Evolutionary conservation across 2,888 invertebrate species (phyloP).

Genomic region (Macaria notata): DNA sequence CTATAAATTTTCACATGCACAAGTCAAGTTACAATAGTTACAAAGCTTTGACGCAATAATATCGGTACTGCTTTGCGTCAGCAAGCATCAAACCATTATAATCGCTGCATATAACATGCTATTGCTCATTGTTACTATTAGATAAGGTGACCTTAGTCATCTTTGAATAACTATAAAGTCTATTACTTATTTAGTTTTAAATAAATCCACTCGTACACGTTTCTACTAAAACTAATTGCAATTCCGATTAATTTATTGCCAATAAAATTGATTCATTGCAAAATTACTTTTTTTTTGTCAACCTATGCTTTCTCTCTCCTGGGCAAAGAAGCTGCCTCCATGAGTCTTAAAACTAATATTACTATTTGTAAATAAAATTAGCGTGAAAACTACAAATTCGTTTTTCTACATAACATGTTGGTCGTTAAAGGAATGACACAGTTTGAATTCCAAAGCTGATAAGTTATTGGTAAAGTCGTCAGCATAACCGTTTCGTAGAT

Average conservation of each 20-base stretch:
- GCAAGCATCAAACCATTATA: conserved; percentile 19
- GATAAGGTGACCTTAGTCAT: conserved; percentile 53
- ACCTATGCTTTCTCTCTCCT: too few relatives aligned
- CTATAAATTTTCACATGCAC: too few relatives aligned
- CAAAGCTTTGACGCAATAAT: conserved; percentile 15
- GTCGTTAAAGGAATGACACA: conserved; percentile 20
- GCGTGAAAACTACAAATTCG: not conserved
- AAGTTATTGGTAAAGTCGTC: conserved; percentile 32
- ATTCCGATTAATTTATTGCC: not conserved
- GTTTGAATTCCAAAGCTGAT: conserved; percentile 31
- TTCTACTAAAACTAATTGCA: not conserved
- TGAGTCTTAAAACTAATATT: too few relatives aligned
- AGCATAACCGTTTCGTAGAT: conserved; percentile 37
- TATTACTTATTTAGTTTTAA: conserved; percentile 10
- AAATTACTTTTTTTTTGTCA: not conserved
- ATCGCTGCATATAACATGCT: conserved; percentile 24
- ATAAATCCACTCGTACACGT: too few relatives aligned
- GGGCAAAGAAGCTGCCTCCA: too few relatives aligned
- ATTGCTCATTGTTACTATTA: conserved; percentile 52
- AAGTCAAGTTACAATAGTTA: not conserved
- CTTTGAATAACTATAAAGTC: conserved; percentile 34
- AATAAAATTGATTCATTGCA: not conserved
- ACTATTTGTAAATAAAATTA: too few relatives aligned
- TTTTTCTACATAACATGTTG: conserved; percentile 4
- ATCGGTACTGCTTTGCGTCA: conserved; percentile 28